Percentiles rank a stretch among this genome's conserved stretches.
phyloP scores from a whole-genome alignment of 1,140 invertebrate genomes.

The Heliconius himera region DNA sequence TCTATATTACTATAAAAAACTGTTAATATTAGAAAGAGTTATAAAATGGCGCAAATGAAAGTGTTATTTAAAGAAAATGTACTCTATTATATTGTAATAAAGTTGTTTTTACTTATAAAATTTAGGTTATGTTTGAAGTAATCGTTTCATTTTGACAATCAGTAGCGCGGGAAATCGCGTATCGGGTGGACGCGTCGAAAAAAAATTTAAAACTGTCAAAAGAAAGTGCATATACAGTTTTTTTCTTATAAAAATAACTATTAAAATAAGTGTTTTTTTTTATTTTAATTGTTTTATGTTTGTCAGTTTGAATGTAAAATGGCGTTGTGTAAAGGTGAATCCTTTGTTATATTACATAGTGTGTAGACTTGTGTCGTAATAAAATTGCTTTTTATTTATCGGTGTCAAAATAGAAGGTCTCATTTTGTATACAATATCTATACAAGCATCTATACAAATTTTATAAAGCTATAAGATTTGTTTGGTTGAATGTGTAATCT shows the following conservation, averaged over 20 bases:
- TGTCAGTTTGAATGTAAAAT: background rate
- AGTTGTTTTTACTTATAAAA: background rate
- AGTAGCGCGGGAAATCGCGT: constrained; percentile 65
- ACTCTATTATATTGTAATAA: background rate
- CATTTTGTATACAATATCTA: background rate
- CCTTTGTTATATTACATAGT: background rate
- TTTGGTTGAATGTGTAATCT: too few relatives aligned
- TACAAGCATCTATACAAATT: background rate
- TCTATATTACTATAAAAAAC: background rate
- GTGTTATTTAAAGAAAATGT: background rate
- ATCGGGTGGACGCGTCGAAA: background rate
- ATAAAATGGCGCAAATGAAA: constrained; percentile 1
- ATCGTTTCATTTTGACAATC: constrained; percentile 39
- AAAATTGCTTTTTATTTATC: constrained; percentile 4
- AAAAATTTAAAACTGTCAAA: background rate
- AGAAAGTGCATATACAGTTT: background rate
- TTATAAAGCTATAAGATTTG: background rate
- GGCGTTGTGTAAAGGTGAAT: constrained; percentile 1
- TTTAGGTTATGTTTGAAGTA: background rate
- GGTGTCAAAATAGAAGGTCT: constrained; percentile 4
- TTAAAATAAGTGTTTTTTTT: background rate
- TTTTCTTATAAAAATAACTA: background rate
- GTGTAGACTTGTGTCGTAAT: background rate
- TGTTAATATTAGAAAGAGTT: background rate
- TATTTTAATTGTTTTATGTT: background rate